Base-by-base conservation (phyloP, 2,797 vertebrate genomes). In the Anguilla megastoma region DNA sequence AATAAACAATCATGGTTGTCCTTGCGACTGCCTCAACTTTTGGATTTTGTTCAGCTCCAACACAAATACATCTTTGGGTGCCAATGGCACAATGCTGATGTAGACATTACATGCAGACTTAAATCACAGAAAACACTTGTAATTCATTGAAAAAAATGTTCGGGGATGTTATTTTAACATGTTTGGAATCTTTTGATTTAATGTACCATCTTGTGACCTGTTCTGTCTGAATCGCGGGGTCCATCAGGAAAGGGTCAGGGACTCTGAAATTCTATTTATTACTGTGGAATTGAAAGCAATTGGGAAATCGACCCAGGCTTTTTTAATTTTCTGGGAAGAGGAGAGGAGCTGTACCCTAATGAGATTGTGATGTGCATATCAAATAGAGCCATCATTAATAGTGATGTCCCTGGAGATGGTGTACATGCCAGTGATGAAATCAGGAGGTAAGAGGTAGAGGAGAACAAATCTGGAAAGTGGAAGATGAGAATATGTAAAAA, bases 291-390 rank as follows among this genome's bases (percentile, higher is more conserved):
- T 76, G 66, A 86, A 86, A 76, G 69, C 71, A 79, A 76, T 79
- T 54, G 48, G 50, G 52, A 86, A 71, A 18, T 52, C 86, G 71
- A 86, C 33, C 69, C 86, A 18, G 45, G 41, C 69, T 76, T 48
- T 79, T 66, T 79, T 86, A 86, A 86, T 86, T 86, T 86, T 76
- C 69, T 71, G 71, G 24, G 50, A 86, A 27, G 16, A 79, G 86
- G n/a, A 45, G 24, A 48, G 16, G 16, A 48, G 79, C 79, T n/a
- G 50, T 82, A 82, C 21, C 79, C 79, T 82, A 82, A 82, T 82
- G 79, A 82, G 79, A 48, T 82, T 82, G 79, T 82, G 79, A 45
- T 82, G 50, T 82, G 79, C 79, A 82, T 82, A 82, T 82, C 79
- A 82, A 82, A 82, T 82, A 82, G 79, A n/a, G 79, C 45, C 79